phyloP scores from a whole-genome alignment of 2,888 invertebrate genomes.

The Timema podura region DNA sequence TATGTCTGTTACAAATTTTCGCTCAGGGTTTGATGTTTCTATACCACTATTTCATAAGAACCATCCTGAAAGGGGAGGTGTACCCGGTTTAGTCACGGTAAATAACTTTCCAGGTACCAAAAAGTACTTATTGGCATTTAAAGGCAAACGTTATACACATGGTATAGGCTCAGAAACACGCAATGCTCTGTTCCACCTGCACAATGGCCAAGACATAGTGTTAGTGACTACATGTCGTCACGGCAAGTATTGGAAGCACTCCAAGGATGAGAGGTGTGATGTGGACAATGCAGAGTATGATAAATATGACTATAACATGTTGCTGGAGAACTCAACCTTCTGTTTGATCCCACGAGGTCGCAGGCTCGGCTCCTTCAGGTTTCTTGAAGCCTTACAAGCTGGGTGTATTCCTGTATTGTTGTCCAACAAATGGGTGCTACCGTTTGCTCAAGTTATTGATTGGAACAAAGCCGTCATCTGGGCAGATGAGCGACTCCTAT shows the following conservation, averaged over 20 bases:
- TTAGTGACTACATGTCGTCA: constrained; percentile 97
- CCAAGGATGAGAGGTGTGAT: constrained; percentile 94
- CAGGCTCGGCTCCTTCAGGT: constrained; percentile 93
- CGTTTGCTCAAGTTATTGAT: constrained; percentile 94
- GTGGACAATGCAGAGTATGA: constrained; percentile 96
- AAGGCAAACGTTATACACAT: constrained; percentile 95
- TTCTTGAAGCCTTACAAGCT: constrained; percentile 92
- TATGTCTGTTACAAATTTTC: constrained; percentile 78
- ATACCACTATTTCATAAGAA: constrained; percentile 89
- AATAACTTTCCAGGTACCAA: constrained; percentile 82
- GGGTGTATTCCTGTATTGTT: constrained; percentile 97
- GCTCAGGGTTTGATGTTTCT: constrained; percentile 92
- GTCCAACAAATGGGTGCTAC: constrained; percentile 95
- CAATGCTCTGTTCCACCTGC: constrained; percentile 95
- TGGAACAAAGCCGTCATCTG: constrained; percentile 93
- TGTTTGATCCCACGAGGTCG: constrained; percentile 97
- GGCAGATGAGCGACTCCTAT: constrained; percentile 86
- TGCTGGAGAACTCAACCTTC: constrained; percentile 94
- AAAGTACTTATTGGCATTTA: constrained; percentile 87
- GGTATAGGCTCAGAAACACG: constrained; percentile 98
- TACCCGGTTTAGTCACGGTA: constrained; percentile 69
- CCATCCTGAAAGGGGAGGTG: constrained; percentile 87
- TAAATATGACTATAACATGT: constrained; percentile 93
- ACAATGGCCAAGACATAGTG: constrained; percentile 90
- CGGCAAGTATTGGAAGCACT: constrained; percentile 96